These are phyloP conservation scores for Calidris pygmaea DNA, from an alignment of 2,113 vertebrate genomes.

Conservation along the genomic window DNA sequence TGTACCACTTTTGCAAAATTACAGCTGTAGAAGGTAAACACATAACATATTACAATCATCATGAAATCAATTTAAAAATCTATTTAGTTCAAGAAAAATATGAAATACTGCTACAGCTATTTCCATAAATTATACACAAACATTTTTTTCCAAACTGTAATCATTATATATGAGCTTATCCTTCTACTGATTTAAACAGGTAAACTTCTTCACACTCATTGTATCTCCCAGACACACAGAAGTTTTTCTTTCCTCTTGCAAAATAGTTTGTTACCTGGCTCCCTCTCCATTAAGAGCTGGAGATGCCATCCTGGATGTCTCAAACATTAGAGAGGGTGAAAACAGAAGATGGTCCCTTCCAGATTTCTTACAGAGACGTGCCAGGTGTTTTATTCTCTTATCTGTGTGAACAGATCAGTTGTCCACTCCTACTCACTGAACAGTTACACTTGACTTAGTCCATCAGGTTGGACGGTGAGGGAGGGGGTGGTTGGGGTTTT, in stretches of 20 bases:
- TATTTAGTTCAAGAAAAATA: neutral
- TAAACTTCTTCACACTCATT: neutral
- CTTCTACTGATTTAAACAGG: neutral
- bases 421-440: neutral
- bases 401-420: neutral
- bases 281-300: neutral
- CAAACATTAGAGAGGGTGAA: neutral
- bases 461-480: neutral
- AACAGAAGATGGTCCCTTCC: neutral
- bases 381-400: neutral
- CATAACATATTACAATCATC: neutral
- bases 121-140: neutral
- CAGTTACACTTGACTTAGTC: neutral
- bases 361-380: neutral
- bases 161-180: neutral
- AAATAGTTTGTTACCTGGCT: neutral
- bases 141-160: neutral
- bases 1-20: neutral
- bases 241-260: neutral
- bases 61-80: neutral
- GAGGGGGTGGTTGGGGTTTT: too few relatives aligned
- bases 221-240: neutral
- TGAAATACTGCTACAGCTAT: neutral
- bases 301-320: neutral
- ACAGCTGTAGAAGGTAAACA: neutral